These are phyloP conservation scores for Oreamnos americanus DNA, from an alignment of 2,113 vertebrate genomes.

Conservation along the genomic window DNA sequence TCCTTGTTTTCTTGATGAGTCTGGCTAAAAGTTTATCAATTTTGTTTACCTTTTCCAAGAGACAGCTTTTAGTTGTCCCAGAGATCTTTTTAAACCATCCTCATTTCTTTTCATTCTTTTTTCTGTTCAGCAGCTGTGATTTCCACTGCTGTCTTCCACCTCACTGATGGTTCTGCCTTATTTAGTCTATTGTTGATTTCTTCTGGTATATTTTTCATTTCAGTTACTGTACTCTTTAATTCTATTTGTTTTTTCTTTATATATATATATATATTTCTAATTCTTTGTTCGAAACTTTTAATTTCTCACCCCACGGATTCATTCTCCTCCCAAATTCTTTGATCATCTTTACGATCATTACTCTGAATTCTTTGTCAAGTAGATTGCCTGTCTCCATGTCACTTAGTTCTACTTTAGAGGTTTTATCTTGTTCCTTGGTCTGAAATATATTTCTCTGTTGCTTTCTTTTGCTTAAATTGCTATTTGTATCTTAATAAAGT, in stretches of 20 bases:
- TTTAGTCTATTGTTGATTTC: neutral
- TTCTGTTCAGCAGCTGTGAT: neutral
- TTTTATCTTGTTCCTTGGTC: neutral
- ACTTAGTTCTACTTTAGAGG: neutral
- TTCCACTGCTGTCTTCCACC: neutral
- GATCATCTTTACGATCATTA: neutral
- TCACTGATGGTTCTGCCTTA: neutral
- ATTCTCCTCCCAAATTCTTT: neutral
- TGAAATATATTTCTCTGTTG: neutral
- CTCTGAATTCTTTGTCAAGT: neutral
- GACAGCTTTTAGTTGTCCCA: neutral
- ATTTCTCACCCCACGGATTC: neutral
- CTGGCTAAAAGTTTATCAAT: neutral
- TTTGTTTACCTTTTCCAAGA: neutral
- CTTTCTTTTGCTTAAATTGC: neutral
- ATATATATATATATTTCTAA: neutral
- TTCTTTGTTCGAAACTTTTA: neutral
- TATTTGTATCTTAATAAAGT: neutral
- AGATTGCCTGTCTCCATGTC: neutral
- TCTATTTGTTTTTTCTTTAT: neutral
- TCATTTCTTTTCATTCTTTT: neutral
- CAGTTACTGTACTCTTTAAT: neutral
- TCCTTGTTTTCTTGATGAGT: neutral
- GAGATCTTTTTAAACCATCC: neutral
- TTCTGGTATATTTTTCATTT: neutral